Conservation (phyloP, 2,888 invertebrate species). For the Spilosoma lubricipeda region DNA sequence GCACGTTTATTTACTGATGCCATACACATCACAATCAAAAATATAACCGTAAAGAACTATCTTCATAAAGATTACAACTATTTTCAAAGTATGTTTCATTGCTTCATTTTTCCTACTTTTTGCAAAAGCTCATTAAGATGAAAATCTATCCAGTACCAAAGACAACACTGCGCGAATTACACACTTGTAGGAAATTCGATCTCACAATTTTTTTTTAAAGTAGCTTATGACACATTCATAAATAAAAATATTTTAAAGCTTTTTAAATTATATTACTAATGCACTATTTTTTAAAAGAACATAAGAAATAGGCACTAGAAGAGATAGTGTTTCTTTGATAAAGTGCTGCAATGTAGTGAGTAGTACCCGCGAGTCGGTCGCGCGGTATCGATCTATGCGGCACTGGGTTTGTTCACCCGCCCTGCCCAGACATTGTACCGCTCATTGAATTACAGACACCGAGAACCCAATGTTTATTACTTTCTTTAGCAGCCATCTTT, state of each 20-base stretch:
- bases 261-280: neutral
- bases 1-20: no score
- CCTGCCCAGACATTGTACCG: conserved; percentile 46
- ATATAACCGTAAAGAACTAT: neutral
- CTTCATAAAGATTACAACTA: neutral
- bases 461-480: conserved; percentile 49
- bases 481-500: conserved; percentile 43
- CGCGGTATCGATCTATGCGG: conserved; percentile 59
- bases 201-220: neutral
- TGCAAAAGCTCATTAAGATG: no score
- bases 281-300: neutral
- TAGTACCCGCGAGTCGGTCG: conserved; percentile 41
- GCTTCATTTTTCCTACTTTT: no score
- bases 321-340: conserved; percentile 45
- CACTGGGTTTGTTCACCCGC: conserved; percentile 56
- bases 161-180: neutral
- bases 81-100: neutral
- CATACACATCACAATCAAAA: neutral
- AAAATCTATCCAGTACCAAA: neutral
- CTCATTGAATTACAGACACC: conserved; percentile 57
- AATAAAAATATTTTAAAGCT: neutral
- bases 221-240: neutral
- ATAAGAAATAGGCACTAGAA: conserved; percentile 1
- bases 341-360: conserved; percentile 51
- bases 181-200: neutral